Evolutionary conservation across 1,140 invertebrate species (phyloP), one percentile per base, ranked within the genome.

Genomic region (Euura lappo): DNA sequence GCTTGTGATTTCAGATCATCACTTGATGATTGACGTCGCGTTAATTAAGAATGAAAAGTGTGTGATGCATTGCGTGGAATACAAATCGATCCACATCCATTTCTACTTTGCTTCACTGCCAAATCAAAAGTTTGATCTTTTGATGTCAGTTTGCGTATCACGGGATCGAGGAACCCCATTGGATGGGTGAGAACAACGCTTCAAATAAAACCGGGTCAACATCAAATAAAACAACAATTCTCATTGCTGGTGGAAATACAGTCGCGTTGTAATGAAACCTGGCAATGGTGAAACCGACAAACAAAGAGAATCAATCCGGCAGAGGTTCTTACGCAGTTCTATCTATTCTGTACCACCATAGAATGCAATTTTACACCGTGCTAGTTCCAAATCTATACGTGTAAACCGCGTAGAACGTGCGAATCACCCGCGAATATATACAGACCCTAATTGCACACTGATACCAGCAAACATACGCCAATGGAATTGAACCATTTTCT

Each of bases 401-500:
- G 51, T 60, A 60, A 11, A 60, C 51, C 10, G 8, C 2, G 51
- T 6, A n/a, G 13, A 60, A 60, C 51, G 13, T n/a, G 51, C 28
- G 6, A 60, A 60, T 28, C 51, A 60, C 51, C 10, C 5, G 6
- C 51, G 51, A 28, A 28, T 28, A 28, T 28, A 28, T 28, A 28
- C 28, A 28, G 0, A 28, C 28, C 28, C 28, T 28, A 28, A 28
- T 28, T 28, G 28, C 28, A 28, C 28, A 28, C 28, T 1, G 28
- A 28, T 28, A 28, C 28, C 28, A 28, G 28, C 28, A 28, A 28
- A 28, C 28, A 28, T 28, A 28, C 51, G 8, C 51, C 13, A 60
- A 60, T 60, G 51, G 51, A 60, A 60, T 60, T 60, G 51, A 60
- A 60, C 51, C 51, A 60, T 60, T 60, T n/a, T 60, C 51, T 60